phyloP scores from a whole-genome alignment of 2,888 invertebrate genomes.

The Amorpha juglandis region DNA sequence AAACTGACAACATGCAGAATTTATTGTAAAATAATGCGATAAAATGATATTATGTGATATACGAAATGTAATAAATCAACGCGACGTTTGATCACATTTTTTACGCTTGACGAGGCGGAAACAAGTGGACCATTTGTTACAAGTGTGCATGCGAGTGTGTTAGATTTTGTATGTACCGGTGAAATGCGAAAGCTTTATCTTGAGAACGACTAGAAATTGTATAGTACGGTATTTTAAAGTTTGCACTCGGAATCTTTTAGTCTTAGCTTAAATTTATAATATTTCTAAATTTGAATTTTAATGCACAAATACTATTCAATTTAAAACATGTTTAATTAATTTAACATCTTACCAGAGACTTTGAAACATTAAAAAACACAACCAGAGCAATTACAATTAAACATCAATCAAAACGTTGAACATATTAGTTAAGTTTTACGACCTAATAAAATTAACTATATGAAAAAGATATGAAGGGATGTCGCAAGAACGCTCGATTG shows the following conservation, averaged over 20 bases:
- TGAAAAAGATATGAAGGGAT: constrained; percentile 23
- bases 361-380: not conserved
- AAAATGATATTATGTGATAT: too few relatives aligned
- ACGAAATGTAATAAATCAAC: not conserved
- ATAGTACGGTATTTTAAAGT: not conserved
- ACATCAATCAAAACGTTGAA: not conserved
- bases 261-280: too few relatives aligned
- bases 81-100: constrained; percentile 12
- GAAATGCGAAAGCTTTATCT: not conserved
- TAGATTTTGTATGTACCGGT: not conserved
- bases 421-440: not conserved
- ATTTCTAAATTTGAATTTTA: too few relatives aligned
- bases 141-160: not conserved
- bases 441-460: constrained; percentile 1
- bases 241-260: not conserved
- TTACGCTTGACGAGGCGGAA: constrained; percentile 16
- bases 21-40: too few relatives aligned
- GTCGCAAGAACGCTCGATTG: constrained; percentile 26
- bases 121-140: constrained; percentile 16
- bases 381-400: not conserved
- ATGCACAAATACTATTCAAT: too few relatives aligned
- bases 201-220: not conserved
- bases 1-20: too few relatives aligned
- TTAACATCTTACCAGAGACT: not conserved
- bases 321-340: not conserved